Evolutionary conservation across 2,797 vertebrate genomes (phyloP), one percentile per base, ranked within the genome.

Genomic region (Periophthalmus magnuspinnatus): DNA sequence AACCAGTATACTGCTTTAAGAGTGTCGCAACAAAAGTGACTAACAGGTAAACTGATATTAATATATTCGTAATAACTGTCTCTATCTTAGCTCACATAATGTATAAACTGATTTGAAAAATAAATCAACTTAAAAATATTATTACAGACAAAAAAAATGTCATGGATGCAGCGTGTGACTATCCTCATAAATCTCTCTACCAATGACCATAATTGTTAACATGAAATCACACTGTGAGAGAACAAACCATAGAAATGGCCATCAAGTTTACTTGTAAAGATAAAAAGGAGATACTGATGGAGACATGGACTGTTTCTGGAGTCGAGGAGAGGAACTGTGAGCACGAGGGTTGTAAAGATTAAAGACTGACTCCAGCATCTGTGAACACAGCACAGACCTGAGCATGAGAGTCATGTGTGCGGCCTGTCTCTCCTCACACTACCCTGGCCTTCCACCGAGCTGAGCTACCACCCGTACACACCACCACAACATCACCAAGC

Each of bases 221-320:
- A 95, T 77, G 94, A 95, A 94, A 96, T 95, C 93, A 93, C 93
- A 93, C 95, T 95, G 95, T 92, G 93, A 93, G 95, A 96, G 93
- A 93, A 90, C 90, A 95, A 95, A 95, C 94, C 95, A 93, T 95
- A 88, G 94, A 92, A 92, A 92, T 87, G 85, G 79, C 88, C 84
- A 93, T 92, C 94, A 96, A 95, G 90, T 93, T 92, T 90, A 85
- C 92, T 93, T 91, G 82, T 84, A 92, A 72, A 86, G 92, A 94
- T 93, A 91, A 92, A 92, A 89, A 86, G 85, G 85, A 79, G 67
- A 80, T 86, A 91, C 77, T 38, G 72, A 83, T 66, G 32, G 58
- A 71, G 28, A 84, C 80, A 75, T 72, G 69, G 50, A 77, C 52
- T 75, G 74, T 52, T 80, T 81, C 76, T 80, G 67, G 65, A 59